These are phyloP conservation scores for Capitulum mitella DNA, from an alignment of 2,888 invertebrate species.

Conservation along the genomic window DNA sequence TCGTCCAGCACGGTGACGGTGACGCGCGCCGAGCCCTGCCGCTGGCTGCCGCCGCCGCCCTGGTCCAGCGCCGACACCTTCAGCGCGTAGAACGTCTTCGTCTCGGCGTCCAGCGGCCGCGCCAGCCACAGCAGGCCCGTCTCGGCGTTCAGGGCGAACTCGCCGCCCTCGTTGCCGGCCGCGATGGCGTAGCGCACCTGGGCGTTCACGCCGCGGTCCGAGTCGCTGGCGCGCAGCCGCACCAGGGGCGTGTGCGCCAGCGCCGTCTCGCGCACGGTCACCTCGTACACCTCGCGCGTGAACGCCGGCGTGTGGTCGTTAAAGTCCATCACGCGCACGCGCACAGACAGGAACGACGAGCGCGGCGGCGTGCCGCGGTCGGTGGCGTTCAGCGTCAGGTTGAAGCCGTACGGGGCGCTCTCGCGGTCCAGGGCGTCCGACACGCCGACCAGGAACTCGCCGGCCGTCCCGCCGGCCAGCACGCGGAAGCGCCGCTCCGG, in stretches of 20 bases:
- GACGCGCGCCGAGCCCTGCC: conserved; percentile 83
- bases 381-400: conserved; percentile 72
- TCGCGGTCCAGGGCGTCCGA: conserved; percentile 70
- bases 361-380: conserved; percentile 75
- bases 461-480: conserved; percentile 50
- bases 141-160: conserved; percentile 76
- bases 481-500: conserved; percentile 82
- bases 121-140: conserved; percentile 85
- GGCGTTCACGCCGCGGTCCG: conserved; percentile 73
- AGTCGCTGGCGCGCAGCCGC: conserved; percentile 75
- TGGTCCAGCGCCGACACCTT: conserved; percentile 86
- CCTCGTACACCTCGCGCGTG: conserved; percentile 69
- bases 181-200: conserved; percentile 79
- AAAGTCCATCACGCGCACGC: conserved; percentile 69
- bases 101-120: conserved; percentile 73
- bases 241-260: conserved; percentile 83
- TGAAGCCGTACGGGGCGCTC: conserved; percentile 69
- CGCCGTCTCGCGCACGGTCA: conserved; percentile 77
- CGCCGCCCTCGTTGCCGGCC: conserved; percentile 82
- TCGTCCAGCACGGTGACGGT: conserved; percentile 80
- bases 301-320: conserved; percentile 79
- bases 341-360: conserved; percentile 68
- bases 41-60: conserved; percentile 65
- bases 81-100: conserved; percentile 70
- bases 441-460: conserved; percentile 62